phyloP scores from a whole-genome alignment of 2,113 vertebrate species.

The Motacilla tschutschensis region DNA sequence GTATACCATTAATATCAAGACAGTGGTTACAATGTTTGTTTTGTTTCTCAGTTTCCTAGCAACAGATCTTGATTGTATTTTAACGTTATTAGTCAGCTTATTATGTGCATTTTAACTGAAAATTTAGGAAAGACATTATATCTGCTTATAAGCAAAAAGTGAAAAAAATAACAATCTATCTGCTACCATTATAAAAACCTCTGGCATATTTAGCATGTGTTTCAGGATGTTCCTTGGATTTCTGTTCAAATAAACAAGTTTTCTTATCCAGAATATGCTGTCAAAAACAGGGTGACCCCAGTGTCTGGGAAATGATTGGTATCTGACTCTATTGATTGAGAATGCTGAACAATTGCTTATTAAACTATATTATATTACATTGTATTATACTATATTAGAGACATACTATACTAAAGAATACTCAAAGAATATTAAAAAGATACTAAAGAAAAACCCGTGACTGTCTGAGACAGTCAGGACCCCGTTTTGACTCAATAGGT shows the following conservation, averaged over 20 bases:
- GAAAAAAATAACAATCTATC: neutral
- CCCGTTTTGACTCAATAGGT: no score
- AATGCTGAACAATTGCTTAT: no score
- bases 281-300: no score
- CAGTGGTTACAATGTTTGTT: neutral
- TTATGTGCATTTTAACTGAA: neutral
- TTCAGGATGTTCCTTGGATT: neutral
- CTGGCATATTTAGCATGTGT: neutral
- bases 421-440: no score
- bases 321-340: no score
- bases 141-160: neutral
- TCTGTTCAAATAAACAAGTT: neutral
- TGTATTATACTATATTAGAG: no score
- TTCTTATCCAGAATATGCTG: neutral
- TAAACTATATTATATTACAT: no score
- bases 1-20: neutral
- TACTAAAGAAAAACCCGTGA: no score
- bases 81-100: neutral
- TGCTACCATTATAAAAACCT: neutral
- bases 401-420: no score
- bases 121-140: neutral
- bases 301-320: no score
- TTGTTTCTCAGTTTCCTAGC: slow-evolving; percentile 13
- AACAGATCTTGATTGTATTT: slow-evolving; percentile 14
- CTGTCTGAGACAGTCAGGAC: no score